phyloP scores from a whole-genome alignment of 2,113 vertebrate species.

The Falcunculus frontatus region DNA sequence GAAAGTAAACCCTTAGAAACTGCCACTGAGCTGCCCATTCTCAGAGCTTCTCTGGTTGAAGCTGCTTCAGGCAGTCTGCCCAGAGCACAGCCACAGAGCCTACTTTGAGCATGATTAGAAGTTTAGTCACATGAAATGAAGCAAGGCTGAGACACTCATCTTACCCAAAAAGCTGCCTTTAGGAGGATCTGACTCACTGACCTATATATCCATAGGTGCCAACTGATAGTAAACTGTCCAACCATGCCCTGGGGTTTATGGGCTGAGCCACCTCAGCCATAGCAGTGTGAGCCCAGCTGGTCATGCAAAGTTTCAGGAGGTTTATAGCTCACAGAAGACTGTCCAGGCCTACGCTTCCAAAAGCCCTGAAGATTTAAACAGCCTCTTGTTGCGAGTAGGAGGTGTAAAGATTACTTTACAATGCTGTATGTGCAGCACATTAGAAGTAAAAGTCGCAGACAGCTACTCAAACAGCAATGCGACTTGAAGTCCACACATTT shows the following conservation, averaged over 20 bases:
- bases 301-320: background rate
- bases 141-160: background rate
- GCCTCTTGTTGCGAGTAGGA: background rate
- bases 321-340: background rate
- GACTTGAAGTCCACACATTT: background rate
- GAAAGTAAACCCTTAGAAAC: background rate
- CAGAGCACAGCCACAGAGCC: background rate
- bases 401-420: background rate
- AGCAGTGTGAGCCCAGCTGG: fast-evolving
- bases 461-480: background rate
- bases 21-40: background rate
- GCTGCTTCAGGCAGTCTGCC: background rate
- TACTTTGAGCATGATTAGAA: background rate
- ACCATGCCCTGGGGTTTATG: background rate
- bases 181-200: background rate
- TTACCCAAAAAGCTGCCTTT: background rate
- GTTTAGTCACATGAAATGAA: background rate
- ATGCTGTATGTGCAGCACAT: fast-evolving
- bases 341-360: background rate
- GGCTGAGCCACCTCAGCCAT: background rate
- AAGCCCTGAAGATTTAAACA: background rate
- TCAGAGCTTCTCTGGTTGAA: background rate
- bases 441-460: background rate
- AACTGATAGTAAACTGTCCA: background rate
- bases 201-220: background rate